Evolutionary conservation across 53 echinoderm and acorn worm species (phyloP).

Genomic region (Echinarachnius parma): DNA sequence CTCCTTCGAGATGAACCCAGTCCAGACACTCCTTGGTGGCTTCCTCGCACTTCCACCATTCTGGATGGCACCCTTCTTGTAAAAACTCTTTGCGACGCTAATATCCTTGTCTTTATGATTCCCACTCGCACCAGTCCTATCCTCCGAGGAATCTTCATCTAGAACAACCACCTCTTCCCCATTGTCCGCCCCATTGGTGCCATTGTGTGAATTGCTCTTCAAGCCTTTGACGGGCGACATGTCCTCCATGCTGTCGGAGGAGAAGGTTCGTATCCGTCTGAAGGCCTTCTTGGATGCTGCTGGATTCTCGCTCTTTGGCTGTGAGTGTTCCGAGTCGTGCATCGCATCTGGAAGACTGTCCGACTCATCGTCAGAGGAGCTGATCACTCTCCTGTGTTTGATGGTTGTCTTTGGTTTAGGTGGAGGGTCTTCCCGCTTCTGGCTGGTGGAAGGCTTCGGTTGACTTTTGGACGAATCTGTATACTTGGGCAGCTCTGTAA

Average conservation of each 20-base stretch:
- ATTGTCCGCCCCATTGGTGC: not conserved
- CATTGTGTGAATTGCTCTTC: not conserved
- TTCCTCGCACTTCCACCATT: conserved; percentile 1
- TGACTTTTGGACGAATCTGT: too few relatives aligned
- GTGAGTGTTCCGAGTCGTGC: not conserved
- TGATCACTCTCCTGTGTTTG: conserved; percentile 5
- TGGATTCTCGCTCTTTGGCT: not conserved
- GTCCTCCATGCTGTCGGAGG: conserved; percentile 34
- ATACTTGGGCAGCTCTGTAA: too few relatives aligned
- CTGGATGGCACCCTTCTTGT: conserved; percentile 7
- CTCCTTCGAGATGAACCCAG: conserved; percentile 11
- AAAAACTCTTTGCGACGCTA: conserved; percentile 18
- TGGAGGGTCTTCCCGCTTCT: not conserved
- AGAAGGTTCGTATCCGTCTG: conserved; percentile 25
- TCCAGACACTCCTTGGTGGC: conserved; percentile 22
- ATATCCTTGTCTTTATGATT: not conserved
- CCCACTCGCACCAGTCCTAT: not conserved
- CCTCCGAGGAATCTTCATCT: not conserved
- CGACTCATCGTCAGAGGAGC: conserved; percentile 24
- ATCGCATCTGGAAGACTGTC: conserved; percentile 4
- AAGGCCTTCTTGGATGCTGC: conserved; percentile 5
- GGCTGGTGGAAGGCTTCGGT: conserved; percentile 7
- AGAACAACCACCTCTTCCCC: not conserved
- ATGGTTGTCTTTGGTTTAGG: not conserved
- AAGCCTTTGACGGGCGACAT: conserved; percentile 15